Evolutionary conservation across 2,888 invertebrate genomes (phyloP), one percentile per base, ranked within the genome.

Genomic region (Carpatolechia fugitivella): DNA sequence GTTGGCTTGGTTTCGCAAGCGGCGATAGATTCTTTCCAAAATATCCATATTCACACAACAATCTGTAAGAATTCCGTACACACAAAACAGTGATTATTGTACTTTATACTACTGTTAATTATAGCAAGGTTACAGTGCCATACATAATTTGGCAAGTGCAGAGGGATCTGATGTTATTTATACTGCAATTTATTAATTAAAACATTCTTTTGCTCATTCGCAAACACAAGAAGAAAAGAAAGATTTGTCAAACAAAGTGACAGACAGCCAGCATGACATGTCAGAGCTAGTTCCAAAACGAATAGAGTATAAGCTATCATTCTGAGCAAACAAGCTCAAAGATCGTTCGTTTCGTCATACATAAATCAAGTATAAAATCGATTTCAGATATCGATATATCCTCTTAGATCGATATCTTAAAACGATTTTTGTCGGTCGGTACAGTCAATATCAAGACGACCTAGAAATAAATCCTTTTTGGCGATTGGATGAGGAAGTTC

Each of bases 71-170:
- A 3, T 14, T 6, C 18, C 3, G 24, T 44, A 44, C 24, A 18
- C 13, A 29, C n/a, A 44, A 24, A 44, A n/a, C 24, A 62, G 56
- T 57, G 55, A 60, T 60, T 52, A 60, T 54, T 72, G 72, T 65
- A 75, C 78, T 76, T 55, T 73, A 70, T 50, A 66, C 63, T 66
- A 66, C 64, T 60, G 63, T 68, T 62, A 64, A 65, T 61, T 68
- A 63, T 65, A 67, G 51, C 69, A 75, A 60, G 73, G 80, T 85
- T 80, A 80, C 77, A 78, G 77, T 71, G 76, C 60, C 74, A 66
- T 74, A 79, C 83, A 88, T 87, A 77, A 86, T 85, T 89, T 89
- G 89, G 89, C 89, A 89, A 83, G 72, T 68, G 78, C 56, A 74
- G 66, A 62, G 66, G 65, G 69, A 68, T 62, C 62, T 64, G 68